Evolutionary conservation across 1,140 invertebrate genomes (phyloP).

Genomic region (Teleopsis dalmanni): DNA sequence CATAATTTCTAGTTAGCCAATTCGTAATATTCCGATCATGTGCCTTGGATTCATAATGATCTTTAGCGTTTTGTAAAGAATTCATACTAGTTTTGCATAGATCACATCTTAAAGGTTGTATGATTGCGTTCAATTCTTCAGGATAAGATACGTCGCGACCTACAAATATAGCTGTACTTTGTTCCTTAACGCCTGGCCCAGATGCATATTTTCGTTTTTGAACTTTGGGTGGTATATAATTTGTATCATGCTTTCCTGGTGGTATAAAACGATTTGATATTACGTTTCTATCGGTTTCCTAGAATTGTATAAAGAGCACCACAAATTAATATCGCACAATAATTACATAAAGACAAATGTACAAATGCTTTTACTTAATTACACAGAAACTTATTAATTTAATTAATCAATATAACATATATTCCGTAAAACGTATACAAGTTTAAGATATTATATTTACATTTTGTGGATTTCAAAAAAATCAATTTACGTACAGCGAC

Average conservation of each 20-base stretch:
- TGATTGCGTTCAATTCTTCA: constrained; percentile 41
- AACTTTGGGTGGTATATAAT: background rate
- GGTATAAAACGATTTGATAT: constrained; percentile 7
- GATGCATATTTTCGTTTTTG: constrained; percentile 5
- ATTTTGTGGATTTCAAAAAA: too few relatives aligned
- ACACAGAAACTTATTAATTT: too few relatives aligned
- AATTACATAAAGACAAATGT: too few relatives aligned
- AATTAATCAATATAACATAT: too few relatives aligned
- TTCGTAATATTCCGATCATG: constrained; percentile 46
- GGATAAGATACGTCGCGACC: constrained; percentile 36
- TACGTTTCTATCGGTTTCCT: too few relatives aligned
- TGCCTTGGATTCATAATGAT: constrained; percentile 46
- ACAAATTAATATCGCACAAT: too few relatives aligned
- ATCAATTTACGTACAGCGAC: too few relatives aligned
- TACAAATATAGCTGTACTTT: constrained; percentile 3
- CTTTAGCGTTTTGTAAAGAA: constrained; percentile 40
- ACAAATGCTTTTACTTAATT: too few relatives aligned
- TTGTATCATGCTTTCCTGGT: background rate
- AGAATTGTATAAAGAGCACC: too few relatives aligned
- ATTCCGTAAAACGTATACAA: too few relatives aligned
- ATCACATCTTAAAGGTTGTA: constrained; percentile 44
- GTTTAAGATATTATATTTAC: too few relatives aligned
- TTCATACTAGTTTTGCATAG: constrained; percentile 43
- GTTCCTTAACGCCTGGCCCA: background rate
- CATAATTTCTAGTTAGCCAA: constrained; percentile 28